Conservation (phyloP, 2,113 vertebrate species). For the Pseudopodoces humilis region DNA sequence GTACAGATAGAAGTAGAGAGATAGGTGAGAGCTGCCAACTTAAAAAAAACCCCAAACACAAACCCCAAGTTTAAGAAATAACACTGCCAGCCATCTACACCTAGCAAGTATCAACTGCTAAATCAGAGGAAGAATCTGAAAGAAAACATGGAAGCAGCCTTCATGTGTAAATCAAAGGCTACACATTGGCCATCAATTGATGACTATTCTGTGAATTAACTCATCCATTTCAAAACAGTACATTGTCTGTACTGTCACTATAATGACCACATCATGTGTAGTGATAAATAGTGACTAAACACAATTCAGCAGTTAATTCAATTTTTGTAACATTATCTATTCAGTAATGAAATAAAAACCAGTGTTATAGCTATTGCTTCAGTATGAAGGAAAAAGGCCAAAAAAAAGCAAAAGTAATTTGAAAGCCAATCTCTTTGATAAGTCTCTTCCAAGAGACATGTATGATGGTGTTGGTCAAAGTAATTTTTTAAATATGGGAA, state of each 20-base stretch:
- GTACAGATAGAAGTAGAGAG: fast-evolving
- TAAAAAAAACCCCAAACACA: background rate
- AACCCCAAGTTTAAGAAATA: background rate
- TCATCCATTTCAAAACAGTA: background rate
- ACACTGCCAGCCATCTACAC: background rate
- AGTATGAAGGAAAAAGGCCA: background rate
- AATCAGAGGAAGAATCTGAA: background rate
- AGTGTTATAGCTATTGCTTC: background rate
- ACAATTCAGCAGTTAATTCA: background rate
- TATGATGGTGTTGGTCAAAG: fast-evolving
- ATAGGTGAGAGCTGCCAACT: background rate
- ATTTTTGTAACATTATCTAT: background rate
- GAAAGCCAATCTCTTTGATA: background rate
- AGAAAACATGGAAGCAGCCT: background rate
- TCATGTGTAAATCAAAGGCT: background rate
- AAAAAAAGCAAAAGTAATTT: background rate
- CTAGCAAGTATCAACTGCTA: background rate
- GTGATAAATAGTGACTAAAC: background rate
- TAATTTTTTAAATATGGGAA: background rate
- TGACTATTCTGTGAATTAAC: background rate
- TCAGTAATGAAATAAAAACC: background rate
- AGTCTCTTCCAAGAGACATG: background rate
- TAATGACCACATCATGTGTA: background rate
- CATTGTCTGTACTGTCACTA: background rate
- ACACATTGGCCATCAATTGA: too few species aligned